These are phyloP conservation scores for Drosophila pseudoobscura DNA, from an alignment of 1,140 invertebrate genomes.

Conservation along the genomic window DNA sequence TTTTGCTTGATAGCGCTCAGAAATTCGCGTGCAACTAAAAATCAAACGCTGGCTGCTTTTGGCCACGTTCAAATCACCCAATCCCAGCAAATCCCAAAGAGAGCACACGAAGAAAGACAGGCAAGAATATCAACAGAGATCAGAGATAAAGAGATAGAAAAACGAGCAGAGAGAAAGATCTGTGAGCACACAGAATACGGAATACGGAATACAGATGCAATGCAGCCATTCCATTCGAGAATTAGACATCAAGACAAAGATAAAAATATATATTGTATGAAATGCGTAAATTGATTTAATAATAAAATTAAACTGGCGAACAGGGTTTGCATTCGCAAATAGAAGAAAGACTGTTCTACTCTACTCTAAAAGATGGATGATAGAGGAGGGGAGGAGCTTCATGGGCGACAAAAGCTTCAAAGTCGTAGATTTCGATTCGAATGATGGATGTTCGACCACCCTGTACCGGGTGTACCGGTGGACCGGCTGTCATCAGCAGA, in stretches of 20 bases:
- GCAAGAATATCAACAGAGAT: conserved; percentile 36
- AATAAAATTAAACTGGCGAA: conserved; percentile 71
- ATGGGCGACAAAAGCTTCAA: neutral
- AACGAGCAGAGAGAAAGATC: conserved; percentile 21
- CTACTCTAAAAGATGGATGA: neutral
- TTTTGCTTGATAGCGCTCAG: conserved; percentile 61
- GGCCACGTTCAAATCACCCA: conserved; percentile 50
- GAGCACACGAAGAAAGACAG: conserved; percentile 48
- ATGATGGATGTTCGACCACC: conserved; percentile 25
- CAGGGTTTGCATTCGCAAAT: conserved; percentile 37
- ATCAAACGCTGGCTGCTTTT: conserved; percentile 78
- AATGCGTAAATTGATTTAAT: conserved; percentile 80
- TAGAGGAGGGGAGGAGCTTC: neutral
- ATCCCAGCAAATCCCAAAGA: conserved; percentile 30
- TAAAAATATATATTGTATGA: conserved; percentile 70
- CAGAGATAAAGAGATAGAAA: conserved; percentile 29
- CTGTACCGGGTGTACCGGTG: conserved; percentile 33
- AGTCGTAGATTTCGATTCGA: too few species aligned
- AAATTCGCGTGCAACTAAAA: conserved; percentile 80
- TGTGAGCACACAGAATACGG: conserved; percentile 20
- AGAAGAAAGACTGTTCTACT: too few species aligned
- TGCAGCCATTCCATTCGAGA: conserved; percentile 41
- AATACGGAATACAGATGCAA: conserved; percentile 17
- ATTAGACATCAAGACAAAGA: conserved; percentile 72
- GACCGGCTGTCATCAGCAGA: conserved; percentile 43